These are phyloP conservation scores for Lacanobia wlatinum DNA, from an alignment of 2,888 invertebrate species.

Conservation along the genomic window DNA sequence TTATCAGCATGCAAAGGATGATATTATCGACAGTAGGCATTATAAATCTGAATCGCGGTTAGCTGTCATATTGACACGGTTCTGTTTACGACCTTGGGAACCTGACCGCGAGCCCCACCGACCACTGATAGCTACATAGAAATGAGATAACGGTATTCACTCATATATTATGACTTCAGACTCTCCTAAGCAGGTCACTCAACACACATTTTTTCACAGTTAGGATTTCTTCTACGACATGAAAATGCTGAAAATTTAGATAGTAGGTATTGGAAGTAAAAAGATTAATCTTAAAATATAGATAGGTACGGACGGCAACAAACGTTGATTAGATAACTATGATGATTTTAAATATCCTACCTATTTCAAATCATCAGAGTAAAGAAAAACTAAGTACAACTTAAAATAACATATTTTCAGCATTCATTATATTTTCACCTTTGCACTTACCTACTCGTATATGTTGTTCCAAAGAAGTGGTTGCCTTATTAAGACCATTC, in stretches of 20 bases:
- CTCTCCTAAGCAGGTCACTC: conserved; percentile 28
- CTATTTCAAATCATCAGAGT: too few relatives aligned
- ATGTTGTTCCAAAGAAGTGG: background rate
- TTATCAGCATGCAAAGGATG: conserved; percentile 82
- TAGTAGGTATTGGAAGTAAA: background rate
- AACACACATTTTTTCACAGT: conserved; percentile 26
- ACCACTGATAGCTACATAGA: conserved; percentile 75
- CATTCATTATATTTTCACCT: background rate
- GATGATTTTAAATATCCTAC: background rate
- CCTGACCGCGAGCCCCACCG: conserved; percentile 70
- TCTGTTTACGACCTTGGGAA: conserved; percentile 81
- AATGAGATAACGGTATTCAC: conserved; percentile 69
- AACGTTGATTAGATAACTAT: background rate
- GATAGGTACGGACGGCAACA: background rate
- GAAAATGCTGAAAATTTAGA: background rate
- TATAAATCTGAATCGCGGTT: conserved; percentile 79
- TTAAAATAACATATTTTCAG: background rate
- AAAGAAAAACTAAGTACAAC: too few relatives aligned
- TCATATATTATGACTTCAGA: conserved; percentile 43
- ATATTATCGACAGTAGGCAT: conserved; percentile 78
- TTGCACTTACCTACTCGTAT: too few relatives aligned
- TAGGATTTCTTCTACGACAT: conserved; percentile 23
- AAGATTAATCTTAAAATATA: background rate
- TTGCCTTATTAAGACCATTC: background rate
- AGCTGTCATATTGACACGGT: conserved; percentile 78